phyloP scores from a whole-genome alignment of 2,888 invertebrate species.

The Watsonalla binaria region DNA sequence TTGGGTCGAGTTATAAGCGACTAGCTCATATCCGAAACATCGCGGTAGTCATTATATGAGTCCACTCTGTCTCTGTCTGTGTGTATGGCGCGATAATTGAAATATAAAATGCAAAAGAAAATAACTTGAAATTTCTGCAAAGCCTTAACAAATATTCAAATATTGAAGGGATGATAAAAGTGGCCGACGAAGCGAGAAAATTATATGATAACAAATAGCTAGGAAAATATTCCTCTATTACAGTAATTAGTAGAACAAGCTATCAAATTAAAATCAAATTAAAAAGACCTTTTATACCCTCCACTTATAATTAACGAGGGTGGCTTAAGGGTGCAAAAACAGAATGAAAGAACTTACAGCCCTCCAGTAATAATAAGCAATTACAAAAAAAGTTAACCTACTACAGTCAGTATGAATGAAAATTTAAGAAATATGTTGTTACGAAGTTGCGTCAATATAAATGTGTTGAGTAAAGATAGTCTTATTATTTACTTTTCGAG shows the following conservation, averaged over 20 bases:
- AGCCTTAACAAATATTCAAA: background rate
- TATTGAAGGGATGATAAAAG: background rate
- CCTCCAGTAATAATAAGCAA: background rate
- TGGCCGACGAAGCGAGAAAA: background rate
- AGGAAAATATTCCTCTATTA: background rate
- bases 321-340: constrained; percentile 1
- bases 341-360: background rate
- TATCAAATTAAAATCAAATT: constrained; percentile 18
- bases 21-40: too few species aligned
- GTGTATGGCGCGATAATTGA: too few species aligned
- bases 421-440: too few species aligned
- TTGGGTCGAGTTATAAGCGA: constrained; percentile 1
- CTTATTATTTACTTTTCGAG: too few species aligned
- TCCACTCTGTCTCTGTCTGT: too few species aligned
- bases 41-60: too few species aligned
- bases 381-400: too few species aligned
- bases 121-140: background rate
- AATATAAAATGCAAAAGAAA: too few species aligned
- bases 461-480: too few species aligned
- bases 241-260: constrained; percentile 2
- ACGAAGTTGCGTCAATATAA: too few species aligned
- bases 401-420: too few species aligned
- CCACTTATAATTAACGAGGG: constrained; percentile 17
- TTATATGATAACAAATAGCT: background rate
- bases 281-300: constrained; percentile 3